Evolutionary conservation across 2,888 invertebrate genomes (phyloP).

Genomic region (Timandra comae): DNA sequence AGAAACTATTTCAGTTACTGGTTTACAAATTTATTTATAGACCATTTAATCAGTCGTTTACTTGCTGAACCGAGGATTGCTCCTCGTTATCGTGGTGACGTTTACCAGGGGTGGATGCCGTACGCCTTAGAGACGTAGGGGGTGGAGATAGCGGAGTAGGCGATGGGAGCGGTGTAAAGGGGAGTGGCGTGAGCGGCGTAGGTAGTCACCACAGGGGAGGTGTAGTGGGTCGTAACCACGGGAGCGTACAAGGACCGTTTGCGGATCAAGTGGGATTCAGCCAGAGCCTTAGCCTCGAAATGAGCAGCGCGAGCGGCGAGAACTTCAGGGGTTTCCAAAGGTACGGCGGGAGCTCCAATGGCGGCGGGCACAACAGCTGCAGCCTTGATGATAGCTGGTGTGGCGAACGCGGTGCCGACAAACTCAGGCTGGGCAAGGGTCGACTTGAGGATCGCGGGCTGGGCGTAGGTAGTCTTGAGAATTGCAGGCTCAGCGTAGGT

Average conservation of each 20-base stretch:
- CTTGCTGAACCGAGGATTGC: slow-evolving; percentile 47
- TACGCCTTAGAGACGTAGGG: slow-evolving; percentile 50
- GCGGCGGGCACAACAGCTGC: slow-evolving; percentile 25
- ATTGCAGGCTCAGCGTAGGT: slow-evolving; percentile 21
- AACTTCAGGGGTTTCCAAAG: slow-evolving; percentile 59
- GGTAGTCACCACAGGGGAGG: slow-evolving; percentile 37
- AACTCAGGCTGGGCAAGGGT: slow-evolving; percentile 24
- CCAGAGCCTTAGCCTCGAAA: slow-evolving; percentile 52
- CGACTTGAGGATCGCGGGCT: slow-evolving; percentile 16
- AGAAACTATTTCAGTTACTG: not conserved
- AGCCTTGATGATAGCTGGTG: slow-evolving; percentile 29
- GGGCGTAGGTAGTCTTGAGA: slow-evolving; percentile 14
- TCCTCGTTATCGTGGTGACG: slow-evolving; percentile 43
- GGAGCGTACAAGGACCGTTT: slow-evolving; percentile 44
- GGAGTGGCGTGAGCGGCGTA: slow-evolving; percentile 33
- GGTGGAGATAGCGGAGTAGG: slow-evolving; percentile 33
- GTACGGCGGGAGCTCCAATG: slow-evolving; percentile 39
- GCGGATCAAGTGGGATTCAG: slow-evolving; percentile 48
- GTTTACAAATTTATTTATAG: slow-evolving; percentile 40
- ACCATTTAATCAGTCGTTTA: slow-evolving; percentile 38
- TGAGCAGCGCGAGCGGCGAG: slow-evolving; percentile 59
- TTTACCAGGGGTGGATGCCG: slow-evolving; percentile 56
- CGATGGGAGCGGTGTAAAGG: slow-evolving; percentile 41
- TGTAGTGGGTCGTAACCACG: slow-evolving; percentile 37
- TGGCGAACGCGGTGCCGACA: slow-evolving; percentile 19